Base-by-base conservation (phyloP, 2,797 vertebrate species). In the Hylomyscus alleni region DNA sequence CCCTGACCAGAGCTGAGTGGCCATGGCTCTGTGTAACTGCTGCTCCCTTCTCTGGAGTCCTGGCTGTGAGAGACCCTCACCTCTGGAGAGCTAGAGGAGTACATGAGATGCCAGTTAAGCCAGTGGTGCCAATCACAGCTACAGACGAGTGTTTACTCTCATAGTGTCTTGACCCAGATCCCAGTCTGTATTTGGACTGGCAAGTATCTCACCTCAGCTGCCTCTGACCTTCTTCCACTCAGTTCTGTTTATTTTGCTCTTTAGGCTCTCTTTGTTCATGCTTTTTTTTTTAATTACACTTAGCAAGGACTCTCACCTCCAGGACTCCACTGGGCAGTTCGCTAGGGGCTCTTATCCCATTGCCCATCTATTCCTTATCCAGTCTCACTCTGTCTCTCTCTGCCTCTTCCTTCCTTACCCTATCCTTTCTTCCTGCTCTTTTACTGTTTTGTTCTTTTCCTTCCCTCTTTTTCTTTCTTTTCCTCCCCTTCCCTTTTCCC, bases 151-250 rank as follows among this genome's bases (percentile, higher is more conserved):
- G 22, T 60, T 88, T 76, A 37, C 50, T 94, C 93, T 87, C 80
- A 87, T 37, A 77, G 56, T 60, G 47, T 84, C 40, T 87, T 40
- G 15, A 95, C 58, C 26, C 31, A 82, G 37, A 62, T 73, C 67
- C 73, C 31, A 56, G 60, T 92, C 82, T 90, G 19, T 83, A 40
- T 89, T 86, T 91, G 87, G 82, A n/a, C 37, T 65, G 14, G 20
- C 29, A 24, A 54, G 44, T 56, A 58, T 85, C 58, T 67, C 89
- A 17, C 34, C 20, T 91, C 86, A 40, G 12, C 26, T 72, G 67
- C 37, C 44, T 47, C 76, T 73, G 50, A 29, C 40, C 37, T 83
- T 78, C 40, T 73, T 72, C 37, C 15, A 47, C 50, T 22, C 65
- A 40, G 6, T 78, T 44, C 37, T 93, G 8, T 50, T 60, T 87